phyloP scores from a whole-genome alignment of 2,113 vertebrate genomes.

The Labeo rohita region DNA sequence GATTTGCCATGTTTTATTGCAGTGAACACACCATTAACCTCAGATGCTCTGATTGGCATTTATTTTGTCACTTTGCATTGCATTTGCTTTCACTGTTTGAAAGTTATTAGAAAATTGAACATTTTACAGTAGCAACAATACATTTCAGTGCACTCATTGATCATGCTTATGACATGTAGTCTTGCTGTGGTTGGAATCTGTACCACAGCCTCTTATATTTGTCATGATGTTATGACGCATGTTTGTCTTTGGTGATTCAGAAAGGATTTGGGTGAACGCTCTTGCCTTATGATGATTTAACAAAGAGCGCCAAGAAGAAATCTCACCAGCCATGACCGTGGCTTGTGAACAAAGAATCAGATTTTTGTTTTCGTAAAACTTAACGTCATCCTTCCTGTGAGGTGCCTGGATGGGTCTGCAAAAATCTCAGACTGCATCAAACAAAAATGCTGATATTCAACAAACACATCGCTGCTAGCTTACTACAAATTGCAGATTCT shows the following conservation, averaged over 20 bases:
- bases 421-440: background rate
- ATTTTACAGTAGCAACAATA: background rate
- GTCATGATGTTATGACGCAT: conserved; percentile 11
- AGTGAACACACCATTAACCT: background rate
- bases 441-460: conserved; percentile 45
- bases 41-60: background rate
- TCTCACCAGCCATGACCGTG: background rate
- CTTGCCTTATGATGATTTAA: background rate
- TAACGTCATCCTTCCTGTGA: conserved; percentile 24
- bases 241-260: background rate
- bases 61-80: background rate
- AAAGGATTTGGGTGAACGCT: conserved; percentile 4
- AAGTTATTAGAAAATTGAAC: background rate
- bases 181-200: background rate
- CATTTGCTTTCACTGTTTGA: background rate
- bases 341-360: background rate
- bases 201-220: background rate
- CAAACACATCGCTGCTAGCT: conserved; percentile 31
- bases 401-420: conserved; percentile 23
- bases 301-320: background rate
- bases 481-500: background rate
- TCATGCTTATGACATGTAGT: background rate
- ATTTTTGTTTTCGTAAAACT: background rate
- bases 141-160: background rate
- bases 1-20: background rate